Evolutionary conservation across 2,888 invertebrate species (phyloP).

Genomic region (Synanthedon tipuliformis): DNA sequence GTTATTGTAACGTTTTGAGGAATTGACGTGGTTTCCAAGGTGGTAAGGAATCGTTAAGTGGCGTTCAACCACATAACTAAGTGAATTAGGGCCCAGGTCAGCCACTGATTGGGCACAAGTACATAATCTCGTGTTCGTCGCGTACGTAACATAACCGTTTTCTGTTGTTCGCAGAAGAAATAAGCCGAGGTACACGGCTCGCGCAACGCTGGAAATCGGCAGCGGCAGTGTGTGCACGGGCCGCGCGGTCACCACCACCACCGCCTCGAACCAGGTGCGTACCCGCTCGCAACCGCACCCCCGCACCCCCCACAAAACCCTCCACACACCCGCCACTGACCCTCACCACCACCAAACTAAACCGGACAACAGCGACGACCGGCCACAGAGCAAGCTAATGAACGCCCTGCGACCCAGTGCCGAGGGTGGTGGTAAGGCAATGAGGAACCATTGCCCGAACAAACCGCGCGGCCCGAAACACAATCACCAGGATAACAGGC

Average conservation of each 20-base stretch:
- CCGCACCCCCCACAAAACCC: constrained; percentile 4
- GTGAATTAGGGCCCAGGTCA: no score
- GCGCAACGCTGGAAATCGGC: constrained; percentile 66
- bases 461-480: constrained; percentile 5
- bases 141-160: not conserved
- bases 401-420: constrained; percentile 13
- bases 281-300: constrained; percentile 12
- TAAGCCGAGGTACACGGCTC: constrained; percentile 65
- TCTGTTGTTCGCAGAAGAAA: constrained; percentile 48
- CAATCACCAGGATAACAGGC: not conserved
- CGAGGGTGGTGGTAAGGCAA: constrained; percentile 16
- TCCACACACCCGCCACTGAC: not conserved
- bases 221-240: constrained; percentile 60
- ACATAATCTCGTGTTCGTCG: no score
- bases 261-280: constrained; percentile 67
- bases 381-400: constrained; percentile 19
- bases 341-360: not conserved
- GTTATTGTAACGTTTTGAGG: no score
- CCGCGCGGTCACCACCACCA: constrained; percentile 66
- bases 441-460: not conserved
- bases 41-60: no score
- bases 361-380: constrained; percentile 12
- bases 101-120: no score
- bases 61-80: no score
- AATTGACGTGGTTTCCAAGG: no score